A percentile compares a stretch with the other conserved stretches of the same genome.
Evolutionary conservation across 2,113 vertebrate species (phyloP).

Genomic region (Cairina moschata): DNA sequence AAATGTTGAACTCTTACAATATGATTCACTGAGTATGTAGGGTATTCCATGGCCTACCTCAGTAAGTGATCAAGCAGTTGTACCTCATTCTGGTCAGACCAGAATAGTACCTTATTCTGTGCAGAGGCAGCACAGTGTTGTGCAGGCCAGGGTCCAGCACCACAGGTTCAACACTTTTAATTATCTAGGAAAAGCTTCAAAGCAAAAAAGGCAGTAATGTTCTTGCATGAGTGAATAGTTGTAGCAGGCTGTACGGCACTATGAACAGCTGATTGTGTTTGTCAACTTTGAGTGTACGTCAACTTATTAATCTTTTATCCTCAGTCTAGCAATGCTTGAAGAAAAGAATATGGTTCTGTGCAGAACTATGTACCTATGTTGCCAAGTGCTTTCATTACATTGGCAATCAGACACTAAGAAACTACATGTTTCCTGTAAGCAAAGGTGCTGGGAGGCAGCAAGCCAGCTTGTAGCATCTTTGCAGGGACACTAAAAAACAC

Average conservation of each 20-base stretch:
- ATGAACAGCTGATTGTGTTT: neutral
- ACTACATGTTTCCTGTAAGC: neutral
- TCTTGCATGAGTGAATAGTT: neutral
- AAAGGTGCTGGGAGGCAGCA: neutral
- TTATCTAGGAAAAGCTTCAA: neutral
- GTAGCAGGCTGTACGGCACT: neutral
- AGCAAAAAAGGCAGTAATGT: neutral
- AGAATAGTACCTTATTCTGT: no score
- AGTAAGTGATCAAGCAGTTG: neutral
- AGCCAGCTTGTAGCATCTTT: neutral
- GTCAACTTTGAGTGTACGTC: neutral
- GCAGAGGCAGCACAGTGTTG: neutral
- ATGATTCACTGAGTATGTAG: rapidly evolving
- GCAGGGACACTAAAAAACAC: no score
- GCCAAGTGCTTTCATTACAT: neutral
- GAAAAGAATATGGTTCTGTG: neutral
- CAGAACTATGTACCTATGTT: neutral
- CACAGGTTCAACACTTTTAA: neutral
- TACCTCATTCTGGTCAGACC: neutral
- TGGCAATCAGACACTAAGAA: neutral
- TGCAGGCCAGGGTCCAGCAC: neutral
- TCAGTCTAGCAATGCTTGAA: neutral
- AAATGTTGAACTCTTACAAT: neutral
- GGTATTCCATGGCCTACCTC: neutral
- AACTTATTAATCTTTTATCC: neutral